Base-by-base conservation (phyloP, 2,888 invertebrate genomes). In the Elmis aenea region DNA sequence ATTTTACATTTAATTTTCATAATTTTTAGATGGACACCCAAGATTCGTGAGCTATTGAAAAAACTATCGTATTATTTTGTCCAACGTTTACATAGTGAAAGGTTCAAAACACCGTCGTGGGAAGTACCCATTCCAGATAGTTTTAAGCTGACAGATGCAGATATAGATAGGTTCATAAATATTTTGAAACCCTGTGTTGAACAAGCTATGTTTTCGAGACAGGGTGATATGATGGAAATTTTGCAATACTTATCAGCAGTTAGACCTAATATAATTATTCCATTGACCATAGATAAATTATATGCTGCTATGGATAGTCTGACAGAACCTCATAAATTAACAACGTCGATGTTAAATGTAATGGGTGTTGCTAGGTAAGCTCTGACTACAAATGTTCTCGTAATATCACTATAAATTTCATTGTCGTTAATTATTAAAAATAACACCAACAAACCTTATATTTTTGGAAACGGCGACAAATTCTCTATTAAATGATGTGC, bases 321-420 rank as follows among this genome's bases (percentile, higher is more conserved):
- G 18, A 91, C 88, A 0, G 93, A 95, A 64, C 93, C 94, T 0
- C 90, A 93, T 61, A 82, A 83, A 63, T 72, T 83, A 8, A 83
- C 83, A 0, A 80, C 84, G 1, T 77, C 83, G 0, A 77, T 88
- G 75, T 74, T 77, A 35, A 82, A 82, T 29, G 76, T 84, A 15
- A 76, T 79, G 1, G 75, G 83, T 0, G 78, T 86, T 3, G 81
- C 83, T 1, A 70, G 84, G 61, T 65, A 48, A 48, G 26, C 18
- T 8, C n/a, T n/a, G n/a, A 22, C 12, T 1, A 9, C 10, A 2
- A 2, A 21, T 5, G n/a, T 9, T 10, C 10, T 21, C 3, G 8
- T 21, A 9, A n/a, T 9, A 21, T 2, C 21, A 21, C 9, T 18
- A 6, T 18, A 18, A 5, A 18, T 18, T n/a, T 6, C 20, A 22